Evolutionary conservation across 2,797 vertebrate genomes (phyloP).

Genomic region (Fratercula arctica): DNA sequence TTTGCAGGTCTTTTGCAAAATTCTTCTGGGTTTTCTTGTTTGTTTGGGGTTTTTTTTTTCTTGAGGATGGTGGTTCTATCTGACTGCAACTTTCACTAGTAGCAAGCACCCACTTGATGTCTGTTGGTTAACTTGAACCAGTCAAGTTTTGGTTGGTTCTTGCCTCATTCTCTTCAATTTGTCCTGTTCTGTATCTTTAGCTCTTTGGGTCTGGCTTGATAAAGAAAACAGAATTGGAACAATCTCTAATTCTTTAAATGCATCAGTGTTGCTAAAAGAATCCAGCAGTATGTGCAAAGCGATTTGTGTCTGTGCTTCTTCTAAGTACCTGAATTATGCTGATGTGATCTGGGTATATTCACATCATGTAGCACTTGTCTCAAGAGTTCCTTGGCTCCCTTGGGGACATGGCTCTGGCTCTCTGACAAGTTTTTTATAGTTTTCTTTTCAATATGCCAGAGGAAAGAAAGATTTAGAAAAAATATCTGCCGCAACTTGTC

Average conservation of each 20-base stretch:
- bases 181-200: background rate
- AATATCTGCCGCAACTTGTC: background rate
- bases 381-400: background rate
- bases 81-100: background rate
- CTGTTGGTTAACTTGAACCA: background rate
- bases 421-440: fast-evolving
- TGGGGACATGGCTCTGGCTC: background rate
- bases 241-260: background rate
- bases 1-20: background rate
- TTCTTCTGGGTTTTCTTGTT: background rate
- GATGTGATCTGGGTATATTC: background rate
- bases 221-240: background rate
- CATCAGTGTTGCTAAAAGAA: background rate
- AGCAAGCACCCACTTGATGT: background rate
- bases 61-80: background rate
- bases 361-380: background rate
- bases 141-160: background rate
- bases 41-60: background rate
- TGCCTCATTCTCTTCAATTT: background rate
- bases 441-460: background rate
- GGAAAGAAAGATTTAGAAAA: background rate
- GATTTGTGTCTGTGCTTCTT: background rate
- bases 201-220: background rate
- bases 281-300: background rate
- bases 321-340: background rate